A percentile compares a stretch with the other conserved stretches of the same genome.
phyloP scores from a whole-genome alignment of 2,113 vertebrate genomes.

The Condylura cristata region DNA sequence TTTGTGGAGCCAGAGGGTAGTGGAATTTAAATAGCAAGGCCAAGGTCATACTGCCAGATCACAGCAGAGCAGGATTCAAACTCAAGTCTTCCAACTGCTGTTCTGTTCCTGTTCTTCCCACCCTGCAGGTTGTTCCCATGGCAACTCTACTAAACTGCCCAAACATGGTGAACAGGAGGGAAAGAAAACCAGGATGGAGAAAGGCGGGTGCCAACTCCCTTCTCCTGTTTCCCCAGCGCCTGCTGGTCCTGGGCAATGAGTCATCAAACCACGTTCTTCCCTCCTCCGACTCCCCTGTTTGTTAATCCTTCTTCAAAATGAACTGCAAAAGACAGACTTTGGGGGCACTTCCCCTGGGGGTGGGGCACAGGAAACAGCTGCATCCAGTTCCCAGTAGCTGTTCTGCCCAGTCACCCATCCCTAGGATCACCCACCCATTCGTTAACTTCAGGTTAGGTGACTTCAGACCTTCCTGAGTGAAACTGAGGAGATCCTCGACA shows the following conservation, averaged over 20 bases:
- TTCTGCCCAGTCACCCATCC: background rate
- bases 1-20: background rate
- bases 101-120: conserved; percentile 1
- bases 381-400: background rate
- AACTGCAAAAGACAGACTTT: background rate
- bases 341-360: background rate
- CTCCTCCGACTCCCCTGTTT: background rate
- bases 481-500: background rate
- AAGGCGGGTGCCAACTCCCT: background rate
- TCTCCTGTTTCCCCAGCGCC: background rate
- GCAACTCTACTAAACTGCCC: conserved; percentile 12
- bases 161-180: background rate
- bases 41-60: background rate
- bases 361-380: background rate
- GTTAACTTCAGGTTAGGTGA: background rate
- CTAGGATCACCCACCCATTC: background rate
- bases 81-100: background rate
- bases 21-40: background rate
- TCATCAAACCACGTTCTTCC: background rate
- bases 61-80: conserved; percentile 32
- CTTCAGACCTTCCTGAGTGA: background rate
- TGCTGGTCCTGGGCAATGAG: background rate
- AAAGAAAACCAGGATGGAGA: conserved; percentile 33
- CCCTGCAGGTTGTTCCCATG: conserved; percentile 21
- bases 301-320: background rate